Base-by-base conservation (phyloP, 2,888 invertebrate species). In the Autographa gamma region DNA sequence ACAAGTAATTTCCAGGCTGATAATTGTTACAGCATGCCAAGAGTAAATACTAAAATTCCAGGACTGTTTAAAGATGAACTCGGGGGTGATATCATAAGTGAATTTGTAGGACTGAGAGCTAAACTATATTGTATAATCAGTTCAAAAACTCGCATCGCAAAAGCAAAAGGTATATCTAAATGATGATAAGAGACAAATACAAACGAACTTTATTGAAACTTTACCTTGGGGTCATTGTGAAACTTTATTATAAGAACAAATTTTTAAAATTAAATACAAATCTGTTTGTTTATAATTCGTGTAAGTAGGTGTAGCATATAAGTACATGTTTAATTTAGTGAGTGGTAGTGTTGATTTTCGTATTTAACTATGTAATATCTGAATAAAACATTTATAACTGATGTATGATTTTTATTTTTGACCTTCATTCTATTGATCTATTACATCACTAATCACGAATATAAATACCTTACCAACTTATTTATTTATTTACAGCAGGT, bases 171-270 rank as follows among this genome's bases (percentile, higher is more conserved):
- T 18, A 38, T 63, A 56, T 63, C 63, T 2, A 63, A 54, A n/a
- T n/a, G 60, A 60, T 60, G 60, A 60, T 60, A 60, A 60, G n/a
- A 60, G 60, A 60, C 7, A n/a, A 7, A 13, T 60, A n/a, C 34
- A 34, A 60, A 32, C 38, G 6, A 60, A 60, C 13, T 9, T 11
- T 7, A 60, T 60, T n/a, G 60, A 60, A 16, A 60, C 60, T 8
- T 60, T 60, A 60, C 60, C 60, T 60, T 60, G 60, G 60, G 60
- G 60, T n/a, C 60, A 60, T 60, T 34, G 34, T 60, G 60, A 58
- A 34, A 34, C 34, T 34, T 34, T 34, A 34, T 58, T 58, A 0
- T 25, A 25, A 58, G 19, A 58, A 58, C 56, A 31, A 25, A 25
- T 31, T 58, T 58, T 8, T 25, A 25, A 58, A 25, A 58, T 25